phyloP scores from a whole-genome alignment of 2,797 vertebrate genomes.

The Ambastaia sidthimunki region DNA sequence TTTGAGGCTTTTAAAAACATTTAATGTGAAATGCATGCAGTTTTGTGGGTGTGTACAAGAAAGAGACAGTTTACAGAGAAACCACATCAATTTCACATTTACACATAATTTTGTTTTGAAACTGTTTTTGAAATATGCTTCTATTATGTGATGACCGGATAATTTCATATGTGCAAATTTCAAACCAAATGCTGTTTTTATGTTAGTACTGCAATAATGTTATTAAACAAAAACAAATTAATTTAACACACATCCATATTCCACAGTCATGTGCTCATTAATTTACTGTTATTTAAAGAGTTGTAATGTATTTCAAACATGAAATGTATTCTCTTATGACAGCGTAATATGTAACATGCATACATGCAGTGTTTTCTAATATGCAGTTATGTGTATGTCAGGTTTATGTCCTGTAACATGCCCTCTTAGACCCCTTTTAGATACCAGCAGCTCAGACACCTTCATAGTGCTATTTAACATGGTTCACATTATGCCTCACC shows the following conservation, averaged over 20 bases:
- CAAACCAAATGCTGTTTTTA: background rate
- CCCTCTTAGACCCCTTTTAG: no score
- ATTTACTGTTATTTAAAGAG: no score
- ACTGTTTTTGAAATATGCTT: background rate
- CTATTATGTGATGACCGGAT: background rate
- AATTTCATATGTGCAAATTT: background rate
- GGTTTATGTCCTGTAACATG: background rate
- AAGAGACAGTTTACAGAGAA: background rate
- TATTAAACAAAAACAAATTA: background rate
- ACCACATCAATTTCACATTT: background rate
- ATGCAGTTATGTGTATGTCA: background rate
- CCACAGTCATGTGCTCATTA: no score
- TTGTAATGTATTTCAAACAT: no score
- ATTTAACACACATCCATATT: no score
- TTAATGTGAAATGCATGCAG: slow-evolving; percentile 35
- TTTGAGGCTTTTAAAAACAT: slow-evolving; percentile 31
- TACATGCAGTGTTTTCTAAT: no score
- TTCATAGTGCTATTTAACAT: background rate
- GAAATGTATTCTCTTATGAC: no score
- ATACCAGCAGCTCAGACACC: slow-evolving; percentile 16
- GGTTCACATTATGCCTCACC: background rate
- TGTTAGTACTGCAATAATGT: background rate
- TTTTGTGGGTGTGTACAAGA: slow-evolving; percentile 8
- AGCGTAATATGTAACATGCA: no score
- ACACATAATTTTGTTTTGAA: background rate